phyloP scores from a whole-genome alignment of 2,113 vertebrate genomes.

The Labeo rohita region DNA sequence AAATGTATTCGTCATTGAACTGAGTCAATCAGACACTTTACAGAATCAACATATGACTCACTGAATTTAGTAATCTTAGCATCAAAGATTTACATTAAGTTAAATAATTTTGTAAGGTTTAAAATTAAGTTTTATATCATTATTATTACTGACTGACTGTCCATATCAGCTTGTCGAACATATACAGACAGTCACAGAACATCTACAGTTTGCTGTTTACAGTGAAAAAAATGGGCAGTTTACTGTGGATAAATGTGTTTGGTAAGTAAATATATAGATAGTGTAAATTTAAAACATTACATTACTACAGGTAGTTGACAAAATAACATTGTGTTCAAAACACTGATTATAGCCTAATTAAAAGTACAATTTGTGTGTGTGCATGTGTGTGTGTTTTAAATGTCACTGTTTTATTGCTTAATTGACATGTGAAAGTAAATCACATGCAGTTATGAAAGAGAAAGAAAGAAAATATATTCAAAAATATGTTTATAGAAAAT shows the following conservation, averaged over 20 bases:
- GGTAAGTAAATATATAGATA: background rate
- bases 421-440: background rate
- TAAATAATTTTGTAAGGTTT: background rate
- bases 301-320: background rate
- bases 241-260: background rate
- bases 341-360: background rate
- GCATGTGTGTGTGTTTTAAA: background rate
- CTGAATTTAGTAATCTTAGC: background rate
- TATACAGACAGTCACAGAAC: background rate
- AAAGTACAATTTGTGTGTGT: background rate
- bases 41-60: background rate
- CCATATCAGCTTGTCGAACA: background rate
- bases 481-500: too few species aligned
- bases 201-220: background rate
- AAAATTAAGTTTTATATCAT: background rate
- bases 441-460: background rate
- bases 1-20: background rate
- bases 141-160: background rate
- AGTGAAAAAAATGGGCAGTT: background rate
- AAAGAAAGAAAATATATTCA: too few species aligned
- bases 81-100: background rate
- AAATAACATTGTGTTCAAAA: background rate
- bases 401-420: background rate
- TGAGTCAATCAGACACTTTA: background rate
- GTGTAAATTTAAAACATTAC: background rate